phyloP scores from a whole-genome alignment of 2,797 vertebrate genomes.

The Propithecus deckenii region DNA sequence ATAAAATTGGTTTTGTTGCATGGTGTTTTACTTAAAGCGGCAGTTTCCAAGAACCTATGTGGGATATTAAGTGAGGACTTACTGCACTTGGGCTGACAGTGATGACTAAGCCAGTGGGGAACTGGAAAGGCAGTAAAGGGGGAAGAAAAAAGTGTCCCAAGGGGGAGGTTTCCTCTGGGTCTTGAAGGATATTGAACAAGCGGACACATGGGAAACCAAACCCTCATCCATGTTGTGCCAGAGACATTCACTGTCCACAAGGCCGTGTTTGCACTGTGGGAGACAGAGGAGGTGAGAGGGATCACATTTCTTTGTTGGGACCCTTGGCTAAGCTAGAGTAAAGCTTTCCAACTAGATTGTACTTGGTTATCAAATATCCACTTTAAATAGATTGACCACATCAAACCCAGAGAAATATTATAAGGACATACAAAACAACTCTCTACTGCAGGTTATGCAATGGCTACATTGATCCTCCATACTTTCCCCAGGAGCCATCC shows the following conservation, averaged over 20 bases:
- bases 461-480: accelerated
- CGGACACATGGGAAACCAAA: not conserved
- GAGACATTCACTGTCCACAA: not conserved
- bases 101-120: not conserved
- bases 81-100: not conserved
- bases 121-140: not conserved
- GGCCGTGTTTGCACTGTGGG: not conserved
- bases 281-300: not conserved
- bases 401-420: not conserved
- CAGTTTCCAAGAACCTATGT: not conserved
- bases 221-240: not conserved
- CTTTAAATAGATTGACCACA: not conserved
- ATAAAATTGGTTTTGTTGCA: not conserved
- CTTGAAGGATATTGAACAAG: not conserved
- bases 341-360: not conserved
- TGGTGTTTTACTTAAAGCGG: not conserved
- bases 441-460: not conserved
- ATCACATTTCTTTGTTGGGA: not conserved
- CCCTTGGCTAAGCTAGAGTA: not conserved
- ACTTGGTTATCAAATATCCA: not conserved
- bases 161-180: not conserved
- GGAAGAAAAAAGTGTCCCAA: not conserved
- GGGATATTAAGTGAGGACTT: not conserved
- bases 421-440: not conserved
- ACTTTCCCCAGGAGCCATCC: not conserved